Base-by-base conservation (phyloP, 2,797 vertebrate species). In the Phyllotis vaccarum region DNA sequence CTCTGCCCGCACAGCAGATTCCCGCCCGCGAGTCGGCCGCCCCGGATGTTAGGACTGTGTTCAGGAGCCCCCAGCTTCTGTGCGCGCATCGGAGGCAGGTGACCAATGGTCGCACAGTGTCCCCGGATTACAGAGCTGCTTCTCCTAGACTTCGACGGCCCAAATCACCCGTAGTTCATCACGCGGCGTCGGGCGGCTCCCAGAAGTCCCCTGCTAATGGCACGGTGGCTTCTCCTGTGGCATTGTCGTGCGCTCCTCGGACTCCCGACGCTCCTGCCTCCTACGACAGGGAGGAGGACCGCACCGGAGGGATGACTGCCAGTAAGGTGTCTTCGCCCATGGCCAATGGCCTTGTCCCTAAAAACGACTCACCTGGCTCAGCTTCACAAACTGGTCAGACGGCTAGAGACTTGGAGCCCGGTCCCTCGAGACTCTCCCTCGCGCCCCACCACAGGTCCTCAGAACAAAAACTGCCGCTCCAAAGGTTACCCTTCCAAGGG, bases 11-110 rank as follows among this genome's bases (percentile, higher is more conserved):
- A 76, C 98, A 97, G 56, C 98, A 98, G 94, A 40, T 97, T 98
- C 5, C 88, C 96, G 8, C 98, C 98, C 92, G 97, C 16, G 52
- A 93, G 72, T 96, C 98, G 86, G 40, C 97, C 78, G 89, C 97
- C 27, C 29, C 93, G 7, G 97, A 96, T 64, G 89, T 92, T 89
- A 96, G 93, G 6, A 85, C 98, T 58, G 92, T 96, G 46, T 95
- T 98, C 40, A 98, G 98, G 79, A 99, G 98, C 34, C 97, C 99
- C 66, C 93, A 98, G 74, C 97, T 98, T 6, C 97, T 98, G 17
- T 98, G 97, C 68, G 97, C 99, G 95, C 98, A 97, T 87, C 98
- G 98, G 16, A 98, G 98, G 0, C 98, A 98, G 24, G 86, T 98
- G 93, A 93, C 99, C 91, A 99, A 98, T 31, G 98, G 98, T 70